Evolutionary conservation across 2,797 vertebrate genomes (phyloP).

Genomic region (Jordanella pulchra): DNA sequence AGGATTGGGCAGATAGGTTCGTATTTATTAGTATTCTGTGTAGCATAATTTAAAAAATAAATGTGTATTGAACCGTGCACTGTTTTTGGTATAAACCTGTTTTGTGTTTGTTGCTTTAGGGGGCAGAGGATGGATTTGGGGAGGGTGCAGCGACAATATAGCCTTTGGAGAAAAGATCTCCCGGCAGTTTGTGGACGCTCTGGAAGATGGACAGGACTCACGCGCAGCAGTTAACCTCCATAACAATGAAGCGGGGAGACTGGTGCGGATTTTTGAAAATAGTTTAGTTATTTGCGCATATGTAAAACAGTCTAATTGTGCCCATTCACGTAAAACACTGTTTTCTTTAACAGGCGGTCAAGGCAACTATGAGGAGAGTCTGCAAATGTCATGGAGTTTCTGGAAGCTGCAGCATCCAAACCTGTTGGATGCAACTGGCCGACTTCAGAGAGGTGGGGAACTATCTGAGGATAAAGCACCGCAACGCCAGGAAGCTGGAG

Average conservation of each 20-base stretch:
- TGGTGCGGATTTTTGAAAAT: slow-evolving; percentile 76
- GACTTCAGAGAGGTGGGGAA: slow-evolving; percentile 91
- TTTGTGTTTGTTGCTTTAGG: slow-evolving; percentile 73
- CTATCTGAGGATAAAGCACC: slow-evolving; percentile 90
- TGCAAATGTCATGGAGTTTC: slow-evolving; percentile 98
- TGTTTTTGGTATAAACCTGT: not conserved
- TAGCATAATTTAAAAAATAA: not conserved
- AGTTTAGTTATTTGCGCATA: not conserved
- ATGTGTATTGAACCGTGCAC: too few relatives aligned
- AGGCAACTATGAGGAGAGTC: slow-evolving; percentile 87
- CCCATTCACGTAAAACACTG: not conserved
- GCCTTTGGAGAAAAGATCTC: slow-evolving; percentile 94
- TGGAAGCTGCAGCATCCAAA: slow-evolving; percentile 95
- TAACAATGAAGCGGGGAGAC: slow-evolving; percentile 93
- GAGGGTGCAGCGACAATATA: slow-evolving; percentile 95
- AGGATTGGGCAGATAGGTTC: slow-evolving; percentile 88
- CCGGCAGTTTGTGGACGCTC: slow-evolving; percentile 92
- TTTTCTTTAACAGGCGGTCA: slow-evolving; percentile 83
- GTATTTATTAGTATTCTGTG: not conserved
- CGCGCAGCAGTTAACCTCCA: slow-evolving; percentile 94
- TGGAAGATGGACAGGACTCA: slow-evolving; percentile 93
- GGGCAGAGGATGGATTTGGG: slow-evolving; percentile 96
- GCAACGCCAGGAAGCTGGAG: slow-evolving; percentile 89
- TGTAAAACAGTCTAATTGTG: too few relatives aligned
- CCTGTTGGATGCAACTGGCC: slow-evolving; percentile 94